These are phyloP conservation scores for Sebastiscus tertius DNA, from an alignment of 2,797 vertebrate species.

Conservation along the genomic window DNA sequence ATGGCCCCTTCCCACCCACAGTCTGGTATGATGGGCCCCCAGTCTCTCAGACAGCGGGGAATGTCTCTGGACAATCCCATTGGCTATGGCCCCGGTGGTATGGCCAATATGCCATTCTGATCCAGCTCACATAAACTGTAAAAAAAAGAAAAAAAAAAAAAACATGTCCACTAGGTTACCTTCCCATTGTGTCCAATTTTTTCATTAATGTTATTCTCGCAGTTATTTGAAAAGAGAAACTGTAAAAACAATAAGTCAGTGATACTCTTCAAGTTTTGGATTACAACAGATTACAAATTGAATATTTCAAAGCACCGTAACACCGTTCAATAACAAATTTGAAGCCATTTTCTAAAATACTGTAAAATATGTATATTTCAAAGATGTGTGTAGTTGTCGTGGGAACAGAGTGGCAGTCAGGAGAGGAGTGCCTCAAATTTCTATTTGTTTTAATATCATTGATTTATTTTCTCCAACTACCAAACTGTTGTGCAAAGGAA, in stretches of 20 bases:
- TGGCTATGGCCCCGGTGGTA: conserved; percentile 91
- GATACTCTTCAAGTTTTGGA: conserved; percentile 69
- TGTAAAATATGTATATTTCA: conserved; percentile 87
- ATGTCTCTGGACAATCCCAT: conserved; percentile 94
- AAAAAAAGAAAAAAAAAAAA: conserved; percentile 55
- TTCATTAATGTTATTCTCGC: conserved; percentile 73
- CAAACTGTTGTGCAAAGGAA: conserved; percentile 88
- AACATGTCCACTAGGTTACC: conserved; percentile 50
- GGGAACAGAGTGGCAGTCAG: conserved; percentile 71
- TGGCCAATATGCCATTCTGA: conserved; percentile 96
- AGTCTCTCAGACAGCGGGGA: conserved; percentile 94
- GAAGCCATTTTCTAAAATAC: conserved; percentile 86
- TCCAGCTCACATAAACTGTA: conserved; percentile 52
- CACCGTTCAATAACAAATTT: conserved; percentile 74
- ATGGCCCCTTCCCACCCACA: conserved; percentile 91
- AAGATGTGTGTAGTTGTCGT: conserved; percentile 81
- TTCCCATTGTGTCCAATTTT: conserved; percentile 68
- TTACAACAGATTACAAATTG: conserved; percentile 57
- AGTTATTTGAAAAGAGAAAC: conserved; percentile 66
- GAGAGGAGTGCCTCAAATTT: conserved; percentile 77
- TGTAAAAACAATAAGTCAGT: conserved; percentile 53
- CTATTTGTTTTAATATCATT: conserved; percentile 77
- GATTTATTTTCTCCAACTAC: conserved; percentile 83
- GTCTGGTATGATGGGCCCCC: conserved; percentile 93
- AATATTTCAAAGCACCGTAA: conserved; percentile 72